phyloP scores from a whole-genome alignment of 2,113 vertebrate species.

The Sinocyclocheilus maitianheensis region DNA sequence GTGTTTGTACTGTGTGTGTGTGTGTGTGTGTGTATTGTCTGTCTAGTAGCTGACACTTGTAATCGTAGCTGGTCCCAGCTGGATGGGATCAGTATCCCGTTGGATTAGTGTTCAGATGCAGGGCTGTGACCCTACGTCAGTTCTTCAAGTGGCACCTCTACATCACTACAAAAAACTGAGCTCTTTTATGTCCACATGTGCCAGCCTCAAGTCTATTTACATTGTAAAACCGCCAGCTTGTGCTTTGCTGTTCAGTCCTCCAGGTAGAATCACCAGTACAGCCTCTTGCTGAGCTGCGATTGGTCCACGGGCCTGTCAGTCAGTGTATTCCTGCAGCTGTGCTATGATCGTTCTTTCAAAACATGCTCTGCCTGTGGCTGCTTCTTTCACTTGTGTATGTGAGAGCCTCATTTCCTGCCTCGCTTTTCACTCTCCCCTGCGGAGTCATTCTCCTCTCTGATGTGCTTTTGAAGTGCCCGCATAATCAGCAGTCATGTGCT shows the following conservation, averaged over 20 bases:
- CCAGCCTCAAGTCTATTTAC: constrained; percentile 10
- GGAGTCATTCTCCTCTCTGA: constrained; percentile 37
- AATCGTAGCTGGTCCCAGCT: constrained; percentile 30
- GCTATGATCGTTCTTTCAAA: not conserved
- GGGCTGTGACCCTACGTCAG: not conserved
- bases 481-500: constrained; percentile 46
- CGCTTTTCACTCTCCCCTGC: not conserved
- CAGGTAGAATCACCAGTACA: not conserved
- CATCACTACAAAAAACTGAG: not conserved
- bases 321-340: constrained; percentile 10
- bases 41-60: constrained; percentile 14
- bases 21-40: not conserved
- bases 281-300: not conserved
- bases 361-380: not conserved
- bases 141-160: not conserved
- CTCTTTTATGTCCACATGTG: constrained; percentile 15
- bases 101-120: constrained; percentile 38
- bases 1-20: not conserved
- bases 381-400: not conserved
- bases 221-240: not conserved
- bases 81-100: constrained; percentile 27
- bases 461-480: constrained; percentile 48
- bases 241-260: not conserved
- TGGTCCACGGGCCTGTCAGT: not conserved
- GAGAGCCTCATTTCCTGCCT: not conserved